phyloP scores from a whole-genome alignment of 2,888 invertebrate species.

The Invenusta paracnida region DNA sequence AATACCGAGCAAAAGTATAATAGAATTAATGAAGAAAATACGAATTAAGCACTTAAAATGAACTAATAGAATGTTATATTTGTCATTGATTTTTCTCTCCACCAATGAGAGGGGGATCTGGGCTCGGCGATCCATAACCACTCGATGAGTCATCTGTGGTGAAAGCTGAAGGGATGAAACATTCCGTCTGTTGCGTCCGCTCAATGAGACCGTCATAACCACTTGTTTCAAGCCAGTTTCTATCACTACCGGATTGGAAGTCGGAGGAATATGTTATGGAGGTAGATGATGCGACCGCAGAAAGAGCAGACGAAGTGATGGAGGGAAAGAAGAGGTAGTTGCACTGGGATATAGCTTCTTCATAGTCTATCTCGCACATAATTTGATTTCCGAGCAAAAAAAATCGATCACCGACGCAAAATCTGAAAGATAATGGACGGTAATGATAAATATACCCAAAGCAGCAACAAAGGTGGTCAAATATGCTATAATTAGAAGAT shows the following conservation, averaged over 20 bases:
- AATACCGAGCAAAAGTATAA: too few species aligned
- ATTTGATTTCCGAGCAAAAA: slow-evolving; percentile 89
- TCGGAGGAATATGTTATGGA: neutral
- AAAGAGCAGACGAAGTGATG: too few species aligned
- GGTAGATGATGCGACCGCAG: slow-evolving; percentile 65
- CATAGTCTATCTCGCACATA: slow-evolving; percentile 87
- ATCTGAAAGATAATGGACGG: too few species aligned
- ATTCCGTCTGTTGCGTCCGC: slow-evolving; percentile 64
- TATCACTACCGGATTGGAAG: neutral
- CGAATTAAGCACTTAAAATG: too few species aligned
- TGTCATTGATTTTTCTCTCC: too few species aligned
- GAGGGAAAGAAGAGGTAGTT: slow-evolving; percentile 64
- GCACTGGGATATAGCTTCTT: slow-evolving; percentile 80
- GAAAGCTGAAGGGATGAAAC: slow-evolving; percentile 49
- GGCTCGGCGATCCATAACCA: slow-evolving; percentile 72
- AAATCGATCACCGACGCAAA: slow-evolving; percentile 87
- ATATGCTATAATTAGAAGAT: too few species aligned
- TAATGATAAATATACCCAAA: too few species aligned
- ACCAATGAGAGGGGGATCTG: too few species aligned
- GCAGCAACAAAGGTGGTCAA: too few species aligned
- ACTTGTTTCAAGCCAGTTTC: neutral
- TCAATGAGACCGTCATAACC: slow-evolving; percentile 75
- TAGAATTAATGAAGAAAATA: too few species aligned
- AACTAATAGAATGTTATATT: too few species aligned
- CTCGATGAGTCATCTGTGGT: slow-evolving; percentile 70